Percentiles rank a stretch among this genome's conserved stretches.
phyloP scores from a whole-genome alignment of 2,113 vertebrate species.

The Macquaria australasica region DNA sequence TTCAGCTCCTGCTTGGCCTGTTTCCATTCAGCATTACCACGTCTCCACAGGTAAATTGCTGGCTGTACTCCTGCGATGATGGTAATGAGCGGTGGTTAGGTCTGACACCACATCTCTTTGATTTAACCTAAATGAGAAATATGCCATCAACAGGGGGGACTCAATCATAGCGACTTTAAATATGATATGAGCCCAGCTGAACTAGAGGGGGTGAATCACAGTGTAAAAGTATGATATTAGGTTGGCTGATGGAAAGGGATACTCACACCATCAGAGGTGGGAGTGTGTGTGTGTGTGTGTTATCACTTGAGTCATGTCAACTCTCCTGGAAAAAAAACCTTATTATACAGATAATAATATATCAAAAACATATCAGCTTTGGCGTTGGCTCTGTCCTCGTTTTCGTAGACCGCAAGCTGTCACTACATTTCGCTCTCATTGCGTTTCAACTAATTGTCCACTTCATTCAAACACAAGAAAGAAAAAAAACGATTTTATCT shows the following conservation, averaged over 20 bases:
- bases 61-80: constrained; percentile 74
- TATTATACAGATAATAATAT: constrained; percentile 73
- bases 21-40: constrained; percentile 76
- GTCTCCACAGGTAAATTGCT: constrained; percentile 79
- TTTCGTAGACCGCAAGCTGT: constrained; percentile 26
- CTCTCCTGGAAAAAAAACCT: constrained; percentile 32
- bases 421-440: constrained; percentile 26
- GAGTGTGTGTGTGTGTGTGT: constrained; percentile 24
- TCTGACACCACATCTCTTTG: constrained; percentile 79
- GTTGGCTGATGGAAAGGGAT: constrained; percentile 65
- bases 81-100: constrained; percentile 82
- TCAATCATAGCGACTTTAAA: constrained; percentile 78
- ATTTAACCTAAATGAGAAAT: constrained; percentile 84
- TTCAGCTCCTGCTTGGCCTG: constrained; percentile 75
- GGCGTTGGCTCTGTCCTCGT: constrained; percentile 2
- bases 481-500: constrained; percentile 42
- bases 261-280: constrained; percentile 58
- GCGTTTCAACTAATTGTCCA: constrained; percentile 55
- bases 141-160: constrained; percentile 72
- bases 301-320: constrained; percentile 23
- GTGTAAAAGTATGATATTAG: constrained; percentile 69
- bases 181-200: constrained; percentile 74
- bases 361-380: constrained; percentile 55
- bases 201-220: constrained; percentile 70
- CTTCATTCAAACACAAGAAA: constrained; percentile 23